Evolutionary conservation across 2,888 invertebrate genomes (phyloP), one percentile per base, ranked within the genome.

Genomic region (Thymelicus acteon): DNA sequence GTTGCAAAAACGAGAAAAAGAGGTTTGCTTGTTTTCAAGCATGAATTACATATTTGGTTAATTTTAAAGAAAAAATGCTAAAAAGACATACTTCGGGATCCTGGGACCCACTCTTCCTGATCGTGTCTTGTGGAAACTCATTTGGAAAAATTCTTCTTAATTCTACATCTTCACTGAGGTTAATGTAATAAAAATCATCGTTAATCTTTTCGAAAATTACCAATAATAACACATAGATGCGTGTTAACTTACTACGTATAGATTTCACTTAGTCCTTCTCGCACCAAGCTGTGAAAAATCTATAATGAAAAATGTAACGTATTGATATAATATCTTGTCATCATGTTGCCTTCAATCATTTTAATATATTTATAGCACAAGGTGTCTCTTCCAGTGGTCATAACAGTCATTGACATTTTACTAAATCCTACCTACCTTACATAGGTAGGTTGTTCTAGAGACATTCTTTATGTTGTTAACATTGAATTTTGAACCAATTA

Each of bases 81-180:
- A 12, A 10, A 12, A 44, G 5, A n/a, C 31, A 64, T 85, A 92
- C 93, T 85, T 92, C 92, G 44, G 91, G 82, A 77, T 91, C 86
- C 12, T 80, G 5, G 4, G 83, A 80, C 2, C 92, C 93, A 77
- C 85, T 90, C 82, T 83, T 89, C 70, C 89, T 78, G 4, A 91
- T 73, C 0, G 90, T 89, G 61, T 92, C 92, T 79, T 89, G 89
- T 24, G 92, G 92, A 75, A 93, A 93, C 78, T 92, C 92, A 70
- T 73, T 83, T 1, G 93, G 91, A 74, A 92, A 93, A 74, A 93
- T 85, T 77, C 93, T 83, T 72, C 93, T 81, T 15, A 92, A 76
- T 72, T 93, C 93, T 37, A 92, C 85, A 77, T 92, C 93, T 82
- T 93, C 93, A 77, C 93, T 93, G 80, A 72, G 82, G 81, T 62